These are phyloP conservation scores for Nomada goodeniana DNA, from an alignment of 2,888 invertebrate species.

Conservation along the genomic window DNA sequence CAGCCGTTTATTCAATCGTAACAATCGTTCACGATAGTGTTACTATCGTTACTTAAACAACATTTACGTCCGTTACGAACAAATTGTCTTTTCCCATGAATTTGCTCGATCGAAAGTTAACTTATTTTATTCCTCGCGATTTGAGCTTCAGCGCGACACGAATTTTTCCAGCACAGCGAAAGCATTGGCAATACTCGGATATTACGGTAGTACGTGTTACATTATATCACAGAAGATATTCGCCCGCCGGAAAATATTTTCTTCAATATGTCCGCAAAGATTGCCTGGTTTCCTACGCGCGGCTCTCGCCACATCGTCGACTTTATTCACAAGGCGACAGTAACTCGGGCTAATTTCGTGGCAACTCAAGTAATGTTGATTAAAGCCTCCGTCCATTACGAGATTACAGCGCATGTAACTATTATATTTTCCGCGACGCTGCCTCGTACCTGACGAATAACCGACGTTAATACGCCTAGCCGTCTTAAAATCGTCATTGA, in stretches of 20 bases:
- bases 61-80: too few relatives aligned
- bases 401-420: conserved; percentile 28
- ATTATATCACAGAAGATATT: not conserved
- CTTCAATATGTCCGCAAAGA: not conserved
- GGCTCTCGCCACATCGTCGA: not conserved
- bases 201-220: not conserved
- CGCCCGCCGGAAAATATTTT: not conserved
- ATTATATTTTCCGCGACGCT: conserved; percentile 2
- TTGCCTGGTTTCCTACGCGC: not conserved
- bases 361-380: conserved; percentile 37
- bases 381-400: conserved; percentile 38
- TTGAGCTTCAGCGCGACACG: too few relatives aligned
- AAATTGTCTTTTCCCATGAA: too few relatives aligned
- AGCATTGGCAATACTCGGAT: too few relatives aligned
- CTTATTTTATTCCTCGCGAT: too few relatives aligned
- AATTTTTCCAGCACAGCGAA: too few relatives aligned
- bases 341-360: conserved; percentile 28
- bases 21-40: too few relatives aligned
- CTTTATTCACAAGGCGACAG: conserved; percentile 13
- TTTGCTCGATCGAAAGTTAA: too few relatives aligned
- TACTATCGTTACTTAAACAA: too few relatives aligned
- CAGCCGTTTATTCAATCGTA: too few relatives aligned
- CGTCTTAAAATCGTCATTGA: conserved; percentile 7
- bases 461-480: conserved; percentile 1
- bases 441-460: not conserved